Conservation (phyloP, 2,797 vertebrate species). For the Ficedula albicollis region DNA sequence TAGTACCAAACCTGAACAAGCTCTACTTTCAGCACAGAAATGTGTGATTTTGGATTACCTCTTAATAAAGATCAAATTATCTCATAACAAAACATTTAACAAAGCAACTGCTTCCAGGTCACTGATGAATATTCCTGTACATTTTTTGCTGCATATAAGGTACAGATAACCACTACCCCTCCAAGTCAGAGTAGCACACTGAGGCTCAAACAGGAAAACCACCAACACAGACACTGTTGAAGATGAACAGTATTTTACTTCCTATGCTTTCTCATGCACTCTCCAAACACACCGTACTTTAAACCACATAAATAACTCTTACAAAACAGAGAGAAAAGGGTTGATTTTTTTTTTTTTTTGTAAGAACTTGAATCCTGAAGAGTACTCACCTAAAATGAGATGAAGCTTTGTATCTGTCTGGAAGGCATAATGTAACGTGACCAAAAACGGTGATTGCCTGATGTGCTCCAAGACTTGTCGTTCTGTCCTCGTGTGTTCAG, state of each 20-base stretch:
- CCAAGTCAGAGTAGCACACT: background rate
- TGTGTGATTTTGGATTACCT: background rate
- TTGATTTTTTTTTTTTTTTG: too few species aligned
- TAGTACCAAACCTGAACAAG: background rate
- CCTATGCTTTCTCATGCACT: conserved; percentile 5
- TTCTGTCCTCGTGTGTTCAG: conserved; percentile 93
- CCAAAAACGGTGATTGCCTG: conserved; percentile 92
- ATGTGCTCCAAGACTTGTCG: conserved; percentile 97
- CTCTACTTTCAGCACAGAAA: background rate
- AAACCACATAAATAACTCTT: background rate
- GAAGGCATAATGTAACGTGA: conserved; percentile 97
- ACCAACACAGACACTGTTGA: background rate
- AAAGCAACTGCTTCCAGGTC: background rate
- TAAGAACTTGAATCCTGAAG: background rate
- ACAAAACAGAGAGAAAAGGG: background rate
- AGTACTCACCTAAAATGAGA: conserved; percentile 91
- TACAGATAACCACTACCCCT: background rate
- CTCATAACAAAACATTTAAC: background rate
- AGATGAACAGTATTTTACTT: conserved; percentile 28
- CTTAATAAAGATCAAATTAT: background rate
- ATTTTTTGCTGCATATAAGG: background rate
- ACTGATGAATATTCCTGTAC: background rate
- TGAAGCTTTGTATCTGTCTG: conserved; percentile 98
- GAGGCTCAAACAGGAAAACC: conserved; percentile 52
- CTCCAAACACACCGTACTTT: background rate